Conservation (phyloP, 2,888 invertebrate genomes). For the Xestia sexstrigata region DNA sequence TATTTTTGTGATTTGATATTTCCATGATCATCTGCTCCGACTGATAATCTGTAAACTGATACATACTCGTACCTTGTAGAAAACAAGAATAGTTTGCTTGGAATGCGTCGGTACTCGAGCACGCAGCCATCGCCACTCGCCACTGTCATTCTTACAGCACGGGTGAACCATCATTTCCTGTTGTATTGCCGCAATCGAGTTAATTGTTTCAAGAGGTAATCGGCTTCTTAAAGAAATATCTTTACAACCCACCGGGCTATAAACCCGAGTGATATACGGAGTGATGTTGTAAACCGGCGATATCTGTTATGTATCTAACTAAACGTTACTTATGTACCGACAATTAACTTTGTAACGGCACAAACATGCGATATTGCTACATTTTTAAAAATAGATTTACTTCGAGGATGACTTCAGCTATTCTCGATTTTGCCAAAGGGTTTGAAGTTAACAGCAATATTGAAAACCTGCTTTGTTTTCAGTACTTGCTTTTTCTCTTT, state of each 20-base stretch:
- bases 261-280: conserved; percentile 41
- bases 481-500: conserved; percentile 18
- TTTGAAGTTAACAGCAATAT: conserved; percentile 5
- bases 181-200: conserved; percentile 65
- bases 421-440: background rate
- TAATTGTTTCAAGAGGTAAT: conserved; percentile 69
- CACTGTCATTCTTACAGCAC: conserved; percentile 54
- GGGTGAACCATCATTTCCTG: conserved; percentile 65
- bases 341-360: conserved; percentile 50
- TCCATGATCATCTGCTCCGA: background rate
- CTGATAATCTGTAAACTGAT: background rate
- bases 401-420: background rate
- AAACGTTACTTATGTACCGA: conserved; percentile 40
- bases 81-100: conserved; percentile 28
- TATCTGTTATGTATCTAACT: conserved; percentile 52
- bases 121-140: conserved; percentile 37
- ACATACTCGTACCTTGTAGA: background rate
- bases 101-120: conserved; percentile 43
- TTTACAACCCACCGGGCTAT: conserved; percentile 51
- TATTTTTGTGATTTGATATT: background rate
- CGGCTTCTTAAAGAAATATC: conserved; percentile 64
- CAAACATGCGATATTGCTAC: conserved; percentile 34
- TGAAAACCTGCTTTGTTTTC: conserved; percentile 5
- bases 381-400: conserved; percentile 9
- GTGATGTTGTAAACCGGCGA: conserved; percentile 31